phyloP scores from a whole-genome alignment of 2,888 invertebrate genomes.

The Notodonta dromedarius region DNA sequence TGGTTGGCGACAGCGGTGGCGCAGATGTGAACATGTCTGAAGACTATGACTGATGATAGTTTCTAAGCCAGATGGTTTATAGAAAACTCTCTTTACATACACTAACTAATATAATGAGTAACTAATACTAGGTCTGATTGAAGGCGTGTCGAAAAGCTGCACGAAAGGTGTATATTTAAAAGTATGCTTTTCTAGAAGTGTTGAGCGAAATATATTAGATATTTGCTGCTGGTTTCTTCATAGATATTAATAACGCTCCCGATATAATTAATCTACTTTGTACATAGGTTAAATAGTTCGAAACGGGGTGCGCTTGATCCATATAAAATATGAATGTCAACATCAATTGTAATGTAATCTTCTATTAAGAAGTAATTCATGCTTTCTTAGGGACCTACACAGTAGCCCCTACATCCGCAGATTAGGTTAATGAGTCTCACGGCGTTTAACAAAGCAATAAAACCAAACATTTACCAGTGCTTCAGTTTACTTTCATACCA shows the following conservation, averaged over 20 bases:
- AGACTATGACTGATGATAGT: not conserved
- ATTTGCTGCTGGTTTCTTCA: too few relatives aligned
- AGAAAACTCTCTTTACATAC: too few relatives aligned
- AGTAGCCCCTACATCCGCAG: not conserved
- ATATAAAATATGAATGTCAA: not conserved
- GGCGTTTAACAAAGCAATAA: not conserved
- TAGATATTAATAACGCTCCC: too few relatives aligned
- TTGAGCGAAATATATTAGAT: too few relatives aligned
- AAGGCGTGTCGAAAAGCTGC: too few relatives aligned
- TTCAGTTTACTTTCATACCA: not conserved
- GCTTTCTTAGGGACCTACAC: not conserved
- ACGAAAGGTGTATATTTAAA: too few relatives aligned
- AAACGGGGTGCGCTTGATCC: too few relatives aligned
- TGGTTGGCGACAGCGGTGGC: constrained; percentile 7
- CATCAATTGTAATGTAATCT: not conserved
- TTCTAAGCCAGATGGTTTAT: not conserved
- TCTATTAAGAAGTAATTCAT: not conserved
- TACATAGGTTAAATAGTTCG: too few relatives aligned
- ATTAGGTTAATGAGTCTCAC: not conserved
- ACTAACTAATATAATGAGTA: too few relatives aligned
- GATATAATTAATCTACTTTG: too few relatives aligned
- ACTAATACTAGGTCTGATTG: too few relatives aligned
- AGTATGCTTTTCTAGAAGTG: too few relatives aligned
- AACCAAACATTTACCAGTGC: not conserved
- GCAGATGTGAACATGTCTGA: not conserved